phyloP scores from a whole-genome alignment of 53 echinoderm and acorn worm genomes.

The Echinarachnius parma region DNA sequence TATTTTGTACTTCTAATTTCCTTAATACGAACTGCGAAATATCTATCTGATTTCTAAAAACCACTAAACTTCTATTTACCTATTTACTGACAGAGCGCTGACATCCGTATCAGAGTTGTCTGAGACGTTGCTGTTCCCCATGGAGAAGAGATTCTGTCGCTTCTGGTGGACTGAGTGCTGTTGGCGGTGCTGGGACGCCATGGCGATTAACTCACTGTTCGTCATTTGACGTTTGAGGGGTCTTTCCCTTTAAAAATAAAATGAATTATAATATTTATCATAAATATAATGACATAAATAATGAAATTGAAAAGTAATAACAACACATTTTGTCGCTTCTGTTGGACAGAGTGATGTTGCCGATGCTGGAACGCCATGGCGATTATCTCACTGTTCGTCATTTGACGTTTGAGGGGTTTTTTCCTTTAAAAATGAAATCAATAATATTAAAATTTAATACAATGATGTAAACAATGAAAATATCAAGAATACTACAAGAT shows the following conservation, averaged over 20 bases:
- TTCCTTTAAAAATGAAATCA: too few relatives aligned
- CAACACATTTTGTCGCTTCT: slow-evolving; percentile 24
- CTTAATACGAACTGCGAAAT: too few relatives aligned
- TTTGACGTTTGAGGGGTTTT: slow-evolving; percentile 10
- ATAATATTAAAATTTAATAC: too few relatives aligned
- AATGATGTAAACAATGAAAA: too few relatives aligned
- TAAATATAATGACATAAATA: too few relatives aligned
- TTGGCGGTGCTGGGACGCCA: slow-evolving; percentile 28
- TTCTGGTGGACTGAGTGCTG: not conserved
- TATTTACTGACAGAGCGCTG: not conserved
- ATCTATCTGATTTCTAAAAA: too few relatives aligned
- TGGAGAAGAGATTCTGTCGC: slow-evolving; percentile 29
- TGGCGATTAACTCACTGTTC: slow-evolving; percentile 27
- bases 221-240: slow-evolving; percentile 19
- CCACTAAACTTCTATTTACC: too few relatives aligned
- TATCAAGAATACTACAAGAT: too few relatives aligned
- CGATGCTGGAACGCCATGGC: slow-evolving; percentile 31
- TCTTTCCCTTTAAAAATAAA: too few relatives aligned
- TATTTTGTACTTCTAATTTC: too few relatives aligned
- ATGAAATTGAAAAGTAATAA: too few relatives aligned
- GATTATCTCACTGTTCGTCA: slow-evolving; percentile 37
- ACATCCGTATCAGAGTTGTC: slow-evolving; percentile 26
- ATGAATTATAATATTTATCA: too few relatives aligned
- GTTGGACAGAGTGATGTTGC: not conserved
- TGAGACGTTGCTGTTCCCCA: slow-evolving; percentile 29